A percentile compares a stretch with the other conserved stretches of the same genome.
phyloP scores from a whole-genome alignment of 2,797 vertebrate species.

The Falco naumanni region DNA sequence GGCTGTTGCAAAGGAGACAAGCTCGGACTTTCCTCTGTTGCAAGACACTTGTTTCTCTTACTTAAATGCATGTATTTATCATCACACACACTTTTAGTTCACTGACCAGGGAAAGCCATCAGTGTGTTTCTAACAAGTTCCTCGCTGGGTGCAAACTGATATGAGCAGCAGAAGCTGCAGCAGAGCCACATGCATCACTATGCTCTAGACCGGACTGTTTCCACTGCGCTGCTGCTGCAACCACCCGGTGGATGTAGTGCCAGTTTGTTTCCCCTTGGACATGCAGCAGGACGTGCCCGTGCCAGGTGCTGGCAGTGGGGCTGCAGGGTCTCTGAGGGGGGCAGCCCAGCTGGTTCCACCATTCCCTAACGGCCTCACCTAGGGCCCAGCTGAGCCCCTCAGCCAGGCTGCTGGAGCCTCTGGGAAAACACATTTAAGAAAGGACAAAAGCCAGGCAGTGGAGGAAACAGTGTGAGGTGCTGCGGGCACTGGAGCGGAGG shows the following conservation, averaged over 20 bases:
- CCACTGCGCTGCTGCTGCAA: neutral
- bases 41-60: neutral
- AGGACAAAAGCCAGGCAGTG: fast-evolving
- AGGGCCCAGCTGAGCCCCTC: neutral
- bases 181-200: fast-evolving
- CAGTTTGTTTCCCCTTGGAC: neutral
- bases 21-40: neutral
- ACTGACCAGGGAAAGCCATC: too few species aligned
- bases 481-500: neutral
- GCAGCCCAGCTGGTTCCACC: neutral
- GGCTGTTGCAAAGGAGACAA: neutral
- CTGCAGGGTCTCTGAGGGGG: neutral
- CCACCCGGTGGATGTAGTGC: too few species aligned
- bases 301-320: neutral
- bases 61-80: neutral
- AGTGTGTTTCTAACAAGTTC: fast-evolving
- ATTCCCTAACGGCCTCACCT: neutral
- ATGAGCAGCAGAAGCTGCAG: neutral
- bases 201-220: neutral
- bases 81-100: neutral
- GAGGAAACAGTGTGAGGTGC: fast-evolving
- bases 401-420: fast-evolving
- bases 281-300: too few species aligned
- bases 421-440: neutral
- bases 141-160: neutral